A percentile compares a stretch with the other conserved stretches of the same genome.
phyloP scores from a whole-genome alignment of 2,888 invertebrate species.

The Habrosyne pyritoides region DNA sequence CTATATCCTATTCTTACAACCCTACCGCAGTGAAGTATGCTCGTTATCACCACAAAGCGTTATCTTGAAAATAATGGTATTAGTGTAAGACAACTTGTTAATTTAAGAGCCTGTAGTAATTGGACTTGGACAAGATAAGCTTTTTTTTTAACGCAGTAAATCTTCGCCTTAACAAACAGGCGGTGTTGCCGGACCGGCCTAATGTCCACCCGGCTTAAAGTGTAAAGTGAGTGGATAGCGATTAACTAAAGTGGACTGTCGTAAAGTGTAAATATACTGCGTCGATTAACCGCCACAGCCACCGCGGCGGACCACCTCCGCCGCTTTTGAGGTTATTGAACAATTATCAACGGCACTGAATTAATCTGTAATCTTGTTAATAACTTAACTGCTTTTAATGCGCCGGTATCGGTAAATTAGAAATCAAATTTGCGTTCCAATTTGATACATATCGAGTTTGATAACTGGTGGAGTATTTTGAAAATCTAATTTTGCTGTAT shows the following conservation, averaged over 20 bases:
- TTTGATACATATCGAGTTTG: slow-evolving; percentile 6
- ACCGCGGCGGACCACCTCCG: slow-evolving; percentile 17
- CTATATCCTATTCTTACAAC: too few species aligned
- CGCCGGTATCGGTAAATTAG: slow-evolving; percentile 16
- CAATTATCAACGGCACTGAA: slow-evolving; percentile 36
- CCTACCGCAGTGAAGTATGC: too few species aligned
- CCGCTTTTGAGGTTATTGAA: slow-evolving; percentile 32
- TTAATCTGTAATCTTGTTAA: slow-evolving; percentile 36
- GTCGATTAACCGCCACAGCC: slow-evolving; percentile 22
- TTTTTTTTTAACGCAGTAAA: not conserved
- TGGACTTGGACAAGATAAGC: not conserved
- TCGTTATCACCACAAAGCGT: too few species aligned
- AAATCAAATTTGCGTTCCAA: slow-evolving; percentile 28
- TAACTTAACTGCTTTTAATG: slow-evolving; percentile 27
- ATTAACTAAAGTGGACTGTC: slow-evolving; percentile 49
- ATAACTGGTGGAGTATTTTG: slow-evolving; percentile 12
- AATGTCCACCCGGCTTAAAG: slow-evolving; percentile 25
- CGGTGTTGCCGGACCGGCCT: slow-evolving; percentile 23
- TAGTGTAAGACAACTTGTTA: not conserved
- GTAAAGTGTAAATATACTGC: slow-evolving; percentile 43
- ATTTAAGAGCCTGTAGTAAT: not conserved
- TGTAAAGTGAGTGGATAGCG: slow-evolving; percentile 44
- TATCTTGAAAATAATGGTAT: too few species aligned
- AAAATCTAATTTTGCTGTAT: not conserved
- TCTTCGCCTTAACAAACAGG: slow-evolving; percentile 21